Base-by-base conservation (phyloP, 2,113 vertebrate genomes). In the Isichthys henryi region DNA sequence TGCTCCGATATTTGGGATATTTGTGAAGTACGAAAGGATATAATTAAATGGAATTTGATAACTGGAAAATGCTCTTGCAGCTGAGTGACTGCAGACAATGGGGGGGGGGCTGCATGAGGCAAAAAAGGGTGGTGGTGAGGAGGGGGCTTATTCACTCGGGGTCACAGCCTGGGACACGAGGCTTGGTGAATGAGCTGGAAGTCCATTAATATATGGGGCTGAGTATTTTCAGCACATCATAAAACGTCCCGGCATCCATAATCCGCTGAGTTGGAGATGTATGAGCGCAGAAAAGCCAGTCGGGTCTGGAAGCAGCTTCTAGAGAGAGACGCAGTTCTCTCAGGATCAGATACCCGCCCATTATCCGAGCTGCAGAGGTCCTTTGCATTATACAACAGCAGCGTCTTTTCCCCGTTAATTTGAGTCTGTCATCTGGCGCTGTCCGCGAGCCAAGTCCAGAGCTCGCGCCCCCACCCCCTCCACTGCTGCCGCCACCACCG, bases 51-150 rank as follows among this genome's bases (percentile, higher is more conserved):
- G 92, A 92, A 95, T 91, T 93, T 92, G 93, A 94, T 94, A 94
- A 95, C 91, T 89, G 88, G 92, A 95, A 96, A 94, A 95, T 94
- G 94, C 91, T 92, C 93, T 94, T 94, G 94, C 92, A 94, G 93
- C 70, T 27, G 91, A 94, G 92, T 91, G 93, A 92, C 94, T 91
- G 89, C 93, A 92, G 93, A 94, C 93, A 93, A 94, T 90, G 52
- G 39, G 90, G 52, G 5, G 92, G 90, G 91, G 27, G 66, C 4
- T 27, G 9, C 66, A 35, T 15, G 27, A 74, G 11, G 27, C 13
- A 39, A 77, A 6, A 39, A 19, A 39, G 70, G 31, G 31, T 5
- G 31, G 15, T 35, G 70, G 90, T 19, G 53, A 3, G 19, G 13
- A 62, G 74, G 46, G 17, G 11, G 52, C 48, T 31, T 52, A 21